These are phyloP conservation scores for Scaptodrosophila latifasciaeformis DNA, from an alignment of 2,888 invertebrate species.

Conservation along the genomic window DNA sequence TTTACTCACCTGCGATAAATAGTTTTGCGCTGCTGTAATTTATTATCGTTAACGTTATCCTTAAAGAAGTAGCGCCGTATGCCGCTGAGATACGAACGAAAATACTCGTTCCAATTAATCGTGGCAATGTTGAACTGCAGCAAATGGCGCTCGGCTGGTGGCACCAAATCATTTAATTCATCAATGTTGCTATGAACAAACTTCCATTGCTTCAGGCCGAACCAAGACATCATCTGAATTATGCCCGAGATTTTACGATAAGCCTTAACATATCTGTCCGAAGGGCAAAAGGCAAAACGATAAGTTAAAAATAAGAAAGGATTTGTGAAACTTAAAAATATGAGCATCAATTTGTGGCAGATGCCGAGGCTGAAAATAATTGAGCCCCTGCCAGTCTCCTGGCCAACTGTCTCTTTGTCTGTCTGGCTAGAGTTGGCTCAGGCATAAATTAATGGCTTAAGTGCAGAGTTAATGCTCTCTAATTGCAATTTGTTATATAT, in stretches of 20 bases:
- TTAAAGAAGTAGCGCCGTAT: slow-evolving; percentile 82
- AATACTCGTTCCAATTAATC: slow-evolving; percentile 82
- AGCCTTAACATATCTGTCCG: slow-evolving; percentile 71
- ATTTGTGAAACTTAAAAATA: not conserved
- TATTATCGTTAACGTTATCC: slow-evolving; percentile 77
- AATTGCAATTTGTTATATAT: slow-evolving; percentile 51
- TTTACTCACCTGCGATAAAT: slow-evolving; percentile 74
- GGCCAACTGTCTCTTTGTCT: no score
- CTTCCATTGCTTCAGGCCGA: slow-evolving; percentile 74
- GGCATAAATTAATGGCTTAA: slow-evolving; percentile 41
- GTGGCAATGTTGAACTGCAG: slow-evolving; percentile 79
- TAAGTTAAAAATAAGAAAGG: not conserved
- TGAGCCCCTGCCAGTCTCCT: not conserved
- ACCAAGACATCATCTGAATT: slow-evolving; percentile 75
- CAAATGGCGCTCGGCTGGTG: slow-evolving; percentile 50
- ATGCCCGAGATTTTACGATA: slow-evolving; percentile 73
- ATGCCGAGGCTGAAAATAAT: slow-evolving; percentile 1
- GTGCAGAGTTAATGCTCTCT: slow-evolving; percentile 40
- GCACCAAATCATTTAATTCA: slow-evolving; percentile 69
- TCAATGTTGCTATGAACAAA: slow-evolving; percentile 73
- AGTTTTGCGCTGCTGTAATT: slow-evolving; percentile 70
- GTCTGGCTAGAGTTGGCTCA: slow-evolving; percentile 5
- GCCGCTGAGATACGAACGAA: slow-evolving; percentile 81
- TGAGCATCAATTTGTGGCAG: slow-evolving; percentile 2
- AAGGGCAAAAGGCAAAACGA: no score